Conservation (phyloP, 2,888 invertebrate genomes). For the Plemyria rubiginata region DNA sequence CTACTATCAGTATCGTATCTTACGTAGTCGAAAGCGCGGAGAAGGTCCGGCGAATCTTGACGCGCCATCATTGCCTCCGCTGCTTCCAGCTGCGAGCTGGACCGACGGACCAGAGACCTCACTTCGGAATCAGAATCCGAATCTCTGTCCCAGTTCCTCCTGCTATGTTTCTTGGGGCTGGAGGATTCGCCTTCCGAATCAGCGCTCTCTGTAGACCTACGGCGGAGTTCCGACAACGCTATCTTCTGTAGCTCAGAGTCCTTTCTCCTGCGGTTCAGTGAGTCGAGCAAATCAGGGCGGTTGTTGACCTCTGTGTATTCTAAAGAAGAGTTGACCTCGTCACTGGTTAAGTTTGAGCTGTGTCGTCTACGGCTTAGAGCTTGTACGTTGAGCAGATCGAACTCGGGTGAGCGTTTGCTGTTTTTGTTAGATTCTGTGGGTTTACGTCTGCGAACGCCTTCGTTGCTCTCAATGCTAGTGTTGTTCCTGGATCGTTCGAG, state of each 20-base stretch:
- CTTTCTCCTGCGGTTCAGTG: slow-evolving; percentile 66
- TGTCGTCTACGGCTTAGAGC: slow-evolving; percentile 73
- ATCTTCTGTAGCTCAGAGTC: slow-evolving; percentile 73
- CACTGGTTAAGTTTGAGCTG: slow-evolving; percentile 80
- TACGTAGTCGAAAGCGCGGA: slow-evolving; percentile 81
- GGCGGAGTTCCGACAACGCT: slow-evolving; percentile 70
- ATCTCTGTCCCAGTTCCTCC: slow-evolving; percentile 69
- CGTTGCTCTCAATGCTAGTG: slow-evolving; percentile 79
- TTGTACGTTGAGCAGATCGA: slow-evolving; percentile 75
- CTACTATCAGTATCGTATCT: slow-evolving; percentile 78
- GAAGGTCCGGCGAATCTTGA: slow-evolving; percentile 77
- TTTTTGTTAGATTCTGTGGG: slow-evolving; percentile 72
- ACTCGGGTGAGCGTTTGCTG: slow-evolving; percentile 77
- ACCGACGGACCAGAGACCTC: slow-evolving; percentile 86
- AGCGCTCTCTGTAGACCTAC: slow-evolving; percentile 70
- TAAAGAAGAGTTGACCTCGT: slow-evolving; percentile 78
- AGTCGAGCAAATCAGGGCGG: slow-evolving; percentile 78
- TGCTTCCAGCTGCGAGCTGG: slow-evolving; percentile 85
- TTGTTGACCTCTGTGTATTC: slow-evolving; percentile 81
- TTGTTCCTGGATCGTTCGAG: slow-evolving; percentile 78
- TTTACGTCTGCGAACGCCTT: slow-evolving; percentile 70
- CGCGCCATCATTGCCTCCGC: slow-evolving; percentile 85
- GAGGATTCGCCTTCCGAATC: slow-evolving; percentile 73
- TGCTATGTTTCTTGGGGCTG: slow-evolving; percentile 69
- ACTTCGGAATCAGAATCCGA: slow-evolving; percentile 89